Base-by-base conservation (phyloP, 37 sponge, comb jelly and placozoan species). In the Beroe forskalii region DNA sequence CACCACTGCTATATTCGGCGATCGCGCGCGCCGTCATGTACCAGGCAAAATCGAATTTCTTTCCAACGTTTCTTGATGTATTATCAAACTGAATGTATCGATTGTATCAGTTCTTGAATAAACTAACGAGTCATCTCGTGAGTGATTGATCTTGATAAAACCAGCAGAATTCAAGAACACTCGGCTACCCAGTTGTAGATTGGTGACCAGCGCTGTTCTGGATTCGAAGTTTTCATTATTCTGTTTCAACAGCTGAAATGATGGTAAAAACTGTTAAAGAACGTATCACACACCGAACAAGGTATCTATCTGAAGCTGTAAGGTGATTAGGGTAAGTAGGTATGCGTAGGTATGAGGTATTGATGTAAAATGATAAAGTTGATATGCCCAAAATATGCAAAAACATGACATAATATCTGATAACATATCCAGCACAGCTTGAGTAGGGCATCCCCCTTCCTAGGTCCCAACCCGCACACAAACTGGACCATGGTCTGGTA, bases 101-200 rank as follows among this genome's bases (percentile, higher is more conserved):
- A n/a, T n/a, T n/a, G n/a, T n/a, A n/a, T n/a, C n/a, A n/a, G n/a
- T n/a, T n/a, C n/a, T n/a, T n/a, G n/a, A n/a, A n/a, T n/a, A n/a
- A 17, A 92, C 90, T 91, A 61, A 95, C 95, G 90, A 94, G 32
- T 93, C 94, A 76, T 69, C 89, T 44, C 95, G 92, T 62, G 92
- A 67, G 28, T 42, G 86, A 48, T 93, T 89, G n/a, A 98, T 93
- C 32, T 76, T 92, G 76, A 98, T 93, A 90, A 98, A 98, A 1
- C 94, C 99, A 32, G 96, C 94, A 60, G 94, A 96, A 91, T 98
- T 98, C 72, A 98, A 90, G 90, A 98, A 95, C 32, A 98, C 93
- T 36, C 93, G 91, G 0, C 95, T 95, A 1, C 99, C 99, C 72
- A 96, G 93, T 40, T 92, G 90, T 61, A 95, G 95, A 41, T 91